A percentile compares a stretch with the other conserved stretches of the same genome.
These are phyloP conservation scores for Apoda limacodes DNA, from an alignment of 2,888 invertebrate genomes.

Conservation along the genomic window DNA sequence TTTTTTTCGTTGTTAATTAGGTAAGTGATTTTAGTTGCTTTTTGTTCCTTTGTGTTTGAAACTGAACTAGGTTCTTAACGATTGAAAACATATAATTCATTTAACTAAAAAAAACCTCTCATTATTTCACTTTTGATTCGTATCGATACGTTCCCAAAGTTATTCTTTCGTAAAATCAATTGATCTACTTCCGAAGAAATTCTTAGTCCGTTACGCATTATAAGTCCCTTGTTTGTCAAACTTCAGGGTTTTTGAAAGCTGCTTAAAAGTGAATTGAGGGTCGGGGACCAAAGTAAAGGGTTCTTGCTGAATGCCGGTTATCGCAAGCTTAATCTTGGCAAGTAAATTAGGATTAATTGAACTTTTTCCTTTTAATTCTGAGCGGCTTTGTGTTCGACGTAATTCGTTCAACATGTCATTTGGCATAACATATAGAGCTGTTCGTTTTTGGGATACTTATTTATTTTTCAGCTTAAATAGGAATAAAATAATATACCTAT, in stretches of 20 bases:
- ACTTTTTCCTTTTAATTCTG: conserved; percentile 54
- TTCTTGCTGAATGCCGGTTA: conserved; percentile 56
- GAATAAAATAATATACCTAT: no score
- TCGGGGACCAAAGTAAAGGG: conserved; percentile 57
- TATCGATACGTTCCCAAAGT: no score
- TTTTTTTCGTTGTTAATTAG: no score
- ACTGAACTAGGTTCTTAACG: no score
- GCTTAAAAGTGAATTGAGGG: conserved; percentile 55
- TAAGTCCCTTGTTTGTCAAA: conserved; percentile 61
- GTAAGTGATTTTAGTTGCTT: no score
- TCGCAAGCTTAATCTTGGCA: conserved; percentile 60
- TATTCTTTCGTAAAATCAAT: conserved; percentile 28
- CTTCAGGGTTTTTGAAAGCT: conserved; percentile 57
- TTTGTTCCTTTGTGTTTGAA: no score
- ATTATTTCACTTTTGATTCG: no score
- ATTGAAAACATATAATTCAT: no score
- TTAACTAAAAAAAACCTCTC: no score
- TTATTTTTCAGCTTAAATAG: no score
- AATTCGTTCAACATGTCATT: conserved; percentile 53
- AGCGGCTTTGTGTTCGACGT: conserved; percentile 51
- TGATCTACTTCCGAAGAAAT: conserved; percentile 40
- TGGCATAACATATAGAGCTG: conserved; percentile 37
- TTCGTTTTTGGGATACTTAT: no score
- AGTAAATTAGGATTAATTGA: conserved; percentile 69
- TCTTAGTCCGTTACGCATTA: conserved; percentile 57